A percentile compares a stretch with the other conserved stretches of the same genome.
Conservation (phyloP, 2,797 vertebrate species). For the Aselliscus stoliczkanus region DNA sequence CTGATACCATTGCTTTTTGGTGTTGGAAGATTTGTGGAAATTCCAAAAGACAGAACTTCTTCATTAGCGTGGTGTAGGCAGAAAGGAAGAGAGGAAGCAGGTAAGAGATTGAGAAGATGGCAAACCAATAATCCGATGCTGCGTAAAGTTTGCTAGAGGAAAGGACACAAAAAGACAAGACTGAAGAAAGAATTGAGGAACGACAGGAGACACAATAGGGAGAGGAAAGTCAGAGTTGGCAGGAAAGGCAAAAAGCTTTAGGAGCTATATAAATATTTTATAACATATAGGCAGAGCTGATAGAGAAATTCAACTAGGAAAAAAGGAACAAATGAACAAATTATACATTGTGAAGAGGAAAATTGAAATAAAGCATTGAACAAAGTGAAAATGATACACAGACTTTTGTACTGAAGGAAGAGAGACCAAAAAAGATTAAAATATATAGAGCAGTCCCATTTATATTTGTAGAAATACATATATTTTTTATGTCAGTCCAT, state of each 20-base stretch:
- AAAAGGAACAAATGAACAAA: not conserved
- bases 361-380: not conserved
- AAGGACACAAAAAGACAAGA: not conserved
- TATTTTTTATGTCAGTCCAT: not conserved
- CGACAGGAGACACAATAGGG: not conserved
- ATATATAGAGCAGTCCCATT: not conserved
- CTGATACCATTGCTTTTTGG: not conserved
- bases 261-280: not conserved
- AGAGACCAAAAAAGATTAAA: not conserved
- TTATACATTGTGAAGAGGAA: not conserved
- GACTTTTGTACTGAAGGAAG: not conserved
- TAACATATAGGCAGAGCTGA: not conserved
- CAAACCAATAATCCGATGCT: not conserved
- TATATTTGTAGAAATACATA: not conserved
- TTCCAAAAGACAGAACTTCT: not conserved
- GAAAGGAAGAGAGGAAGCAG: not conserved
- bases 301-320: not conserved
- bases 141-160: not conserved
- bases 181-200: not conserved
- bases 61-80: not conserved
- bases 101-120: not conserved
- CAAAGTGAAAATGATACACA: not conserved
- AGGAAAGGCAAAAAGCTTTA: not conserved
- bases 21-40: not conserved
- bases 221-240: not conserved